These are phyloP conservation scores for Coregonus sp. DNA, from an alignment of 2,797 vertebrate genomes.

Conservation along the genomic window DNA sequence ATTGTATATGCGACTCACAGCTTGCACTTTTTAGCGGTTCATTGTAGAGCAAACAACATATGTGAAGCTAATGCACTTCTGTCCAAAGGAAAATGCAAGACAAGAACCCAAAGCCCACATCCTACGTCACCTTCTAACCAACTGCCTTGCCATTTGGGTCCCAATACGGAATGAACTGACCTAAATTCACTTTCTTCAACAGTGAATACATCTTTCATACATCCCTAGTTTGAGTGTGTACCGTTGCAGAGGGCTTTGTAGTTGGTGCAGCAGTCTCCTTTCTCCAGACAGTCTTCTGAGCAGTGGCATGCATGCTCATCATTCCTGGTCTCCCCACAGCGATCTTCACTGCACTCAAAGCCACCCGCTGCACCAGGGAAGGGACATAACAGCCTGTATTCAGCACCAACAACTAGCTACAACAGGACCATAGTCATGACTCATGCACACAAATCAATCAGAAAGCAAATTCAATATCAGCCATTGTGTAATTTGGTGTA, in stretches of 20 bases:
- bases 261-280: constrained; percentile 94
- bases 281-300: constrained; percentile 89
- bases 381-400: background rate
- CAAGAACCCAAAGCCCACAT: background rate
- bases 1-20: background rate
- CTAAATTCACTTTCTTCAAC: too few species aligned
- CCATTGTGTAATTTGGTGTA: too few species aligned
- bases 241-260: constrained; percentile 91
- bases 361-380: constrained; percentile 78
- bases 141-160: background rate
- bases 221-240: constrained; percentile 42
- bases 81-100: background rate
- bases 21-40: background rate
- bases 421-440: background rate
- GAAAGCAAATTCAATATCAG: too few species aligned
- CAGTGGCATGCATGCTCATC: constrained; percentile 92
- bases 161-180: too few species aligned
- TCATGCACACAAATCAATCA: too few species aligned
- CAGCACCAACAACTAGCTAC: background rate
- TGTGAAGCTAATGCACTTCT: background rate
- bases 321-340: constrained; percentile 87
- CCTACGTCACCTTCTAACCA: background rate
- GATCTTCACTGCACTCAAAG: constrained; percentile 88
- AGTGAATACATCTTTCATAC: background rate
- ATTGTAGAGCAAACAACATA: background rate